Evolutionary conservation across 1,140 invertebrate genomes (phyloP).

Genomic region (Palaemon carinicauda): DNA sequence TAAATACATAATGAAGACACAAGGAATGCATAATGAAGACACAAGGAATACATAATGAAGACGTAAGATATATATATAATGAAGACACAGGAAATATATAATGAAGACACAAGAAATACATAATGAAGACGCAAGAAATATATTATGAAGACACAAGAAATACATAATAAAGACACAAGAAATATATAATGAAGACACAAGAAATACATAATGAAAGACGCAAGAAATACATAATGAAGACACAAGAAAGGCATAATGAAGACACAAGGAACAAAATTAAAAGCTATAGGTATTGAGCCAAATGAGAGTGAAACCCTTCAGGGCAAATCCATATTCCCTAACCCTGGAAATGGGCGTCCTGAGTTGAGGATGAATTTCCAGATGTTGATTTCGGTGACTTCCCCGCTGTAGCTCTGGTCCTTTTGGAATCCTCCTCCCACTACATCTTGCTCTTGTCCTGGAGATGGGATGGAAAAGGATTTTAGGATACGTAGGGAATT

Average conservation of each 20-base stretch:
- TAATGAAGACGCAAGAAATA: too few relatives aligned
- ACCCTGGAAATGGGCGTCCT: background rate
- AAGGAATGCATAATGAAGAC: too few relatives aligned
- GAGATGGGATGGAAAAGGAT: background rate
- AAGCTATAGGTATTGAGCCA: background rate
- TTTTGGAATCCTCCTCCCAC: conserved; percentile 15
- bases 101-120: too few relatives aligned
- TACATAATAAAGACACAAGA: too few relatives aligned
- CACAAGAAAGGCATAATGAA: background rate
- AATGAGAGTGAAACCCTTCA: background rate
- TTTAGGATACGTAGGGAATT: background rate
- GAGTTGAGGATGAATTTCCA: background rate
- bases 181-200: too few relatives aligned
- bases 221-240: too few relatives aligned
- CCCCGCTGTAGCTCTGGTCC: conserved; percentile 44
- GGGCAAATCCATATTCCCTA: background rate
- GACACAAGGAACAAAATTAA: background rate
- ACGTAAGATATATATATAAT: too few relatives aligned
- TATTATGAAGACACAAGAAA: too few relatives aligned
- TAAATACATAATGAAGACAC: too few relatives aligned
- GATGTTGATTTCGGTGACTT: conserved; percentile 38
- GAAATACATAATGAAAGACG: too few relatives aligned
- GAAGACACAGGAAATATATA: too few relatives aligned
- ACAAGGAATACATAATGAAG: too few relatives aligned
- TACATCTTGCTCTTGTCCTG: conserved; percentile 42